Evolutionary conservation across 2,888 invertebrate species (phyloP), one percentile per base, ranked within the genome.

Genomic region (Cerastis rubricosa): DNA sequence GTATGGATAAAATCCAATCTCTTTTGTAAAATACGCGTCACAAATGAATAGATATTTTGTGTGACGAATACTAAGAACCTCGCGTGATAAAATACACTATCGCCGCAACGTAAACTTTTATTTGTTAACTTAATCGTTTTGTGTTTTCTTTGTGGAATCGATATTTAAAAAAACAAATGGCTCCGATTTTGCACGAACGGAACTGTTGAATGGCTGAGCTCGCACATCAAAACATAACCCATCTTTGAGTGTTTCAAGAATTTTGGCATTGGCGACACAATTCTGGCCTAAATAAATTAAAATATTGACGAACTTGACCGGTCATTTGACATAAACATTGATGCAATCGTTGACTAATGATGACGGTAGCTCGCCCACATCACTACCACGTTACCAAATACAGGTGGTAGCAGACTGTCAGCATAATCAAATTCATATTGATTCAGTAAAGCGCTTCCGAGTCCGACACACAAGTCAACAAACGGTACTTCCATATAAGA

Each of bases 351-450:
- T 87, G 89, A 89, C 89, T 80, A 78, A 80, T 89, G 90, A 90
- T 94, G 94, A 94, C 93, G 92, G 88, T 90, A 90, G 83, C 80
- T 91, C 94, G 91, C 95, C 94, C 92, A 94, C 95, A 90, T 91
- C 89, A 90, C 86, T 85, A 84, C 80, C 84, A 83, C 76, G 76
- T 78, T 84, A 80, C 95, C 94, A 91, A 92, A 94, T 94, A 93
- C 77, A 93, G 87, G 74, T 90, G 85, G 84, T 86, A 61, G 70
- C 59, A 88, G 85, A 88, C 88, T 84, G 89, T 84, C 86, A 87
- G 88, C 89, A 86, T 84, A 75, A 76, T 84, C n/a, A 63, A 89
- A 87, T 90, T 92, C 92, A 89, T 91, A 90, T 90, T 93, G 93
- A 94, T 94, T 92, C 71, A 90, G 92, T 94, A 95, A 84, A 91